phyloP scores from a whole-genome alignment of 1,140 invertebrate genomes.

The Geopemphigus sp. region DNA sequence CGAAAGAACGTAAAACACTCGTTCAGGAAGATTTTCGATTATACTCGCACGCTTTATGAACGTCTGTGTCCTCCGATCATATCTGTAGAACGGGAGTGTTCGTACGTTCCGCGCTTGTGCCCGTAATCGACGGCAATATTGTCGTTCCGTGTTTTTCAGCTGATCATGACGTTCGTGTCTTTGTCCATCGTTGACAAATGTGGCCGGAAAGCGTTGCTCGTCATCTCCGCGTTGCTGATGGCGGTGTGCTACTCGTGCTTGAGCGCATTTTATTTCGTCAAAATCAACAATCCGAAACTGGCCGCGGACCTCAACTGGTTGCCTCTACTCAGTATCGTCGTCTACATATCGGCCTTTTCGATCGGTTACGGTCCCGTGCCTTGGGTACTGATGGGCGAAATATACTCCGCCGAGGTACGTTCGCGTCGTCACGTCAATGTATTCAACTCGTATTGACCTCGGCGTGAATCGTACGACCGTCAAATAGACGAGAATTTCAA shows the following conservation, averaged over 20 bases:
- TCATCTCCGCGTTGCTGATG: slow-evolving; percentile 65
- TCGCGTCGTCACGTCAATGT: too few species aligned
- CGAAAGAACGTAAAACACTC: too few species aligned
- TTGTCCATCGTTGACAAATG: slow-evolving; percentile 74
- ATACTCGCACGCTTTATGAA: too few species aligned
- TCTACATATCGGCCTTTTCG: slow-evolving; percentile 61
- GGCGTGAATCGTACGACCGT: too few species aligned
- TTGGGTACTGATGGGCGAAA: slow-evolving; percentile 64
- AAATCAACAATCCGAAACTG: slow-evolving; percentile 52
- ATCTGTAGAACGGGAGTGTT: too few species aligned
- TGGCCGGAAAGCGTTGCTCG: slow-evolving; percentile 65
- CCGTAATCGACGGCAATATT: too few species aligned
- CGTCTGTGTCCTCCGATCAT: too few species aligned
- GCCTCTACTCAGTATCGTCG: slow-evolving; percentile 58
- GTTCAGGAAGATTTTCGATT: too few species aligned
- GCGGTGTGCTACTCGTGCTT: slow-evolving; percentile 66
- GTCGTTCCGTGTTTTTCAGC: too few species aligned
- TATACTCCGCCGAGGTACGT: slow-evolving; percentile 59
- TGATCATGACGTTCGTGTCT: slow-evolving; percentile 61
- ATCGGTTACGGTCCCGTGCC: slow-evolving; percentile 60
- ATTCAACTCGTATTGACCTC: too few species aligned
- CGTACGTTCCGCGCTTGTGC: too few species aligned
- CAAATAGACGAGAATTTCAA: too few species aligned
- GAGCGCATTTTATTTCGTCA: slow-evolving; percentile 65
- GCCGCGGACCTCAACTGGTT: slow-evolving; percentile 57